Evolutionary conservation across 2,888 invertebrate species (phyloP), one percentile per base, ranked within the genome.

Genomic region (Linhomoeus sp.): DNA sequence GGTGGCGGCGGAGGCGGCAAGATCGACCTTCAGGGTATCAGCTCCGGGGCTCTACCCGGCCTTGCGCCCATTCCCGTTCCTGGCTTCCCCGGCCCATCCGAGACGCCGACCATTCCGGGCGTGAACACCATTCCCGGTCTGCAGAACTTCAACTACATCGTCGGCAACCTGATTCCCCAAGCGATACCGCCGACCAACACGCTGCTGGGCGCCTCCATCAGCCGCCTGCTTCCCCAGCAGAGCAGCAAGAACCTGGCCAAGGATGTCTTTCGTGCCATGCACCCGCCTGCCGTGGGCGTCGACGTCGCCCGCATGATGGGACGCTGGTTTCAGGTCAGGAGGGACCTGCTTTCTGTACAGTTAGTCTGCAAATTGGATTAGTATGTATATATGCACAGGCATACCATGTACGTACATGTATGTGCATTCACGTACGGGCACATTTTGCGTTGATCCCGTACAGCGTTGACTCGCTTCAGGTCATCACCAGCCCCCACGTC

Each of bases 251-350:
- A 64, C 46, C 50, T 64, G 42, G 64, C 64, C 23, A 63, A 61
- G 51, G 59, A 64, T 47, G 62, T 64, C 14, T 58, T 58, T 55
- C 53, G 60, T 26, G 58, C 62, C 9, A 55, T 64, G 14, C 61
- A 63, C 43, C 61, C 63, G 43, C 57, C 61, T 15, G 58, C 62
- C n/a, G 62, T 61, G 42, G 58, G 58, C 50, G 62, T 64, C 20
- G 64, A 64, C 26, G 59, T 59, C 36, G 61, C 60, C 29, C 51
- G 64, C 38, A 64, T 64, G 64, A 64, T 64, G 64, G 64, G 64
- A 44, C 53, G 64, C 45, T 64, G 64, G 64, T 64, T 64, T 55
- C 64, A 64, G 53, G 58, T 60, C n/a, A 24, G 43, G 17, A 14
- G 26, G 24, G 3, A 7, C 24, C 3, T n/a, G n/a, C n/a, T 42